Conservation (phyloP, 2,797 vertebrate genomes). For the Rhincodon typus region DNA sequence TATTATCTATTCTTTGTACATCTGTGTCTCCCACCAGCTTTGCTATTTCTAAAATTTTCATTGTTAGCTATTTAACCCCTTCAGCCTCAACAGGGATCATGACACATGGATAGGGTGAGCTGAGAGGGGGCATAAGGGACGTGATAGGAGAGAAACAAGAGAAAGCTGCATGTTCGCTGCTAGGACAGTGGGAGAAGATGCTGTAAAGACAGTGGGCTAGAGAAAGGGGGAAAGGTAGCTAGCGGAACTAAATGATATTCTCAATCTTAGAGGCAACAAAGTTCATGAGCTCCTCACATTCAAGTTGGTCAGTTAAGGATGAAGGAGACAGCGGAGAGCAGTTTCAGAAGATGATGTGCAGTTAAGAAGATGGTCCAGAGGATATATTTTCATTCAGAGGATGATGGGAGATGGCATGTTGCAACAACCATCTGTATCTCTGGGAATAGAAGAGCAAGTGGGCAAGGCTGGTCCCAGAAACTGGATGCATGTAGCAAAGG, state of each 20-base stretch:
- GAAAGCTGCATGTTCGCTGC: background rate
- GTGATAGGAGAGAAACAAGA: background rate
- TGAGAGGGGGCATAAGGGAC: background rate
- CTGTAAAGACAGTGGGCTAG: background rate
- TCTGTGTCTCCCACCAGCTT: too few relatives aligned
- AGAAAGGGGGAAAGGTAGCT: background rate
- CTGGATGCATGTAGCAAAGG: background rate
- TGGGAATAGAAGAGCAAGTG: background rate
- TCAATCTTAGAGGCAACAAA: background rate
- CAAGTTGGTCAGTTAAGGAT: background rate
- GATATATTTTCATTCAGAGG: too few relatives aligned
- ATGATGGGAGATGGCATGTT: background rate
- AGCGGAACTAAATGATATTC: background rate
- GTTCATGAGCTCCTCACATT: background rate
- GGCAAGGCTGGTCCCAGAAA: background rate
- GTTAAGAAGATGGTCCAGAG: background rate
- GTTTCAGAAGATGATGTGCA: background rate
- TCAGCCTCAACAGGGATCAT: too few relatives aligned
- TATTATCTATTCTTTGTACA: too few relatives aligned
- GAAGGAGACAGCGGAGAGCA: background rate
- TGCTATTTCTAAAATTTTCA: too few relatives aligned
- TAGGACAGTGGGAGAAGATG: too few relatives aligned
- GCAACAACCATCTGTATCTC: background rate
- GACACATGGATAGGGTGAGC: background rate
- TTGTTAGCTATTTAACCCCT: too few relatives aligned